Percentiles rank a stretch among this genome's conserved stretches.
Evolutionary conservation across 2,888 invertebrate genomes (phyloP).

Genomic region (Cryptocheilus praepositus): DNA sequence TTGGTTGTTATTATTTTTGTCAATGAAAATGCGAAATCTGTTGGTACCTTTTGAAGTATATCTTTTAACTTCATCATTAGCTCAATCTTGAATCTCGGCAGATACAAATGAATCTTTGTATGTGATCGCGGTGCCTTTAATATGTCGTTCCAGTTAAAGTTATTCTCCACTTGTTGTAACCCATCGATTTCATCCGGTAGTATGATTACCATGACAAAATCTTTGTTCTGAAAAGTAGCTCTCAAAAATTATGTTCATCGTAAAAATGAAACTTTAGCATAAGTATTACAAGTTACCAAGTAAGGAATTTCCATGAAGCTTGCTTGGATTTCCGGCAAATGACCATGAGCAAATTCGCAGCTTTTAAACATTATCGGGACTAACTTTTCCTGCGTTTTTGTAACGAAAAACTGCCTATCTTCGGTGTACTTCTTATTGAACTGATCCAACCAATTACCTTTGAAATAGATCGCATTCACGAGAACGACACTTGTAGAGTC

Average conservation of each 20-base stretch:
- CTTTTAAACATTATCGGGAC: conserved; percentile 85
- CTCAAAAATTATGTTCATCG: not conserved
- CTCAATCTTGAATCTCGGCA: conserved; percentile 77
- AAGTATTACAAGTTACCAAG: conserved; percentile 66
- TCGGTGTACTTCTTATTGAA: conserved; percentile 77
- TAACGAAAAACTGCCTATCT: conserved; percentile 79
- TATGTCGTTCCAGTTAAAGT: conserved; percentile 69
- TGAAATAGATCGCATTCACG: conserved; percentile 91
- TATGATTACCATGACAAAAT: conserved; percentile 85
- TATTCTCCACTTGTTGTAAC: conserved; percentile 70
- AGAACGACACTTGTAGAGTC: conserved; percentile 81
- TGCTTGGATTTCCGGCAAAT: conserved; percentile 77
- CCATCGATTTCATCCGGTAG: conserved; percentile 83
- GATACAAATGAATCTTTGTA: conserved; percentile 68
- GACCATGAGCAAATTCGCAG: conserved; percentile 75
- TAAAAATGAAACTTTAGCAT: not conserved
- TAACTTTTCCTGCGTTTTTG: conserved; percentile 76
- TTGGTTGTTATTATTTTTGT: no score
- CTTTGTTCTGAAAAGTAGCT: conserved; percentile 75
- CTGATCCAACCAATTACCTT: conserved; percentile 83
- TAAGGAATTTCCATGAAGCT: conserved; percentile 85
- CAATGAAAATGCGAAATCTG: no score
- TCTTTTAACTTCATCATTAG: conserved; percentile 70
- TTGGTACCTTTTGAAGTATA: conserved; percentile 67
- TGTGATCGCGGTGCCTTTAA: conserved; percentile 39